Evolutionary conservation across 2,888 invertebrate genomes (phyloP), one percentile per base, ranked within the genome.

Genomic region (Chrysomela aeneicollis): DNA sequence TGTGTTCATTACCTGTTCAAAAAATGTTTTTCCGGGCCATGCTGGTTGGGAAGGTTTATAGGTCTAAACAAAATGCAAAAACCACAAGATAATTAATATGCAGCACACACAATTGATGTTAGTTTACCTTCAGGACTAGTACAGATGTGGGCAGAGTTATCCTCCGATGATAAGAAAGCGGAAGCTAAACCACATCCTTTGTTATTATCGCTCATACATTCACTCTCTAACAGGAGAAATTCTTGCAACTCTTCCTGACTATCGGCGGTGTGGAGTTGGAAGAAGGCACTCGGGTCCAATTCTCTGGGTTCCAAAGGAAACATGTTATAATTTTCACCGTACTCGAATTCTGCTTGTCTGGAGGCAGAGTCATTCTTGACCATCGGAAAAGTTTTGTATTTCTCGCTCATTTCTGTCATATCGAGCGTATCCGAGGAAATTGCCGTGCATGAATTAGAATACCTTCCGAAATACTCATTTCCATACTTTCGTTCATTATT

Each of bases 171-270:
- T 19, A 71, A 57, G 70, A 83, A 83, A 65, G 86, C 85, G 51
- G 84, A 80, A 2, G 86, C 86, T 63, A 87, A 78, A 30, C 86
- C 86, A 59, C 84, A 78, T 32, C 80, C 81, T 67, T 77, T 79
- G 52, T 76, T 78, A 52, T 76, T 78, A 68, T 82, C 83, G 17
- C 79, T 79, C 83, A 85, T 86, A 72, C 87, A 88, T 76, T 87
- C 86, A 73, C 86, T 87, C 78, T 88, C 87, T 12, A 88, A 77
- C 55, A 88, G 77, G 61, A 88, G 80, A 78, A 88, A 88, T 76
- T 88, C 87, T 72, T 87, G 87, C 37, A 88, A 78, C 69, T 88
- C 87, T 71, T 88, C 87, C 71, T 87, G 86, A 74, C 87, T 87
- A 67, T 88, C 87, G 2, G 86, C 86, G 0, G 85, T 86, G 71